Evolutionary conservation across 2,797 vertebrate species (phyloP), one percentile per base, ranked within the genome.

Genomic region (Darevskia mixta): DNA sequence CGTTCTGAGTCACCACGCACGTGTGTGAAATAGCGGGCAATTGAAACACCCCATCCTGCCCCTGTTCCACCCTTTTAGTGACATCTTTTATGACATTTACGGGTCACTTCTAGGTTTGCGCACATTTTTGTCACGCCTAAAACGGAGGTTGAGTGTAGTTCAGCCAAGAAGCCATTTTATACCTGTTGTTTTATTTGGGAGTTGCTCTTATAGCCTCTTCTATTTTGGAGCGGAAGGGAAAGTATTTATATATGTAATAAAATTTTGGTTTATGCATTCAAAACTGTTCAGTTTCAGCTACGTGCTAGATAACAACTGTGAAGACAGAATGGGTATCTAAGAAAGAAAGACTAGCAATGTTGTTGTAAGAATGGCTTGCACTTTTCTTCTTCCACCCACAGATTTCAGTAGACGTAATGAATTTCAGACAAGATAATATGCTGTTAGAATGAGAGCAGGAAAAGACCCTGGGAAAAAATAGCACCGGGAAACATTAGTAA

Each of bases 401-500:
- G 35, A 87, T 87, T 80, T 38, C 8, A 27, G 29, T 64, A 66
- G 61, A 80, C 25, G 73, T 64, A 75, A 75, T 75, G 43, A 86
- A 55, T 82, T 69, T 89, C 61, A 85, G 32, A 76, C 41, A 45
- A 69, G 58, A 4, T 35, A 43, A 87, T 0, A 88, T 87, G 38
- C 61, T 87, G 76, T 75, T 82, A 82, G 2, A 81, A 87, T 80
- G 27, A 41, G 0, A 86, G 66, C 11, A 13, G 1, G 4, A 79
- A 58, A 58, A 79, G 66, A 88, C 55, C 1, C 3, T 43, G 18
- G 13, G 18, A 77, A 67, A 78, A 38, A 49, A 71, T 83, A 69
- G 15, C 29, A 38, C 20, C 35, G 4, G 75, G 32, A 82, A 43
- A 66, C n/a, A 86, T 38, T 83, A 92, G 76, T 23, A 87, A 85